These are phyloP conservation scores for Neria commutata DNA, from an alignment of 2,888 invertebrate genomes.

Conservation along the genomic window DNA sequence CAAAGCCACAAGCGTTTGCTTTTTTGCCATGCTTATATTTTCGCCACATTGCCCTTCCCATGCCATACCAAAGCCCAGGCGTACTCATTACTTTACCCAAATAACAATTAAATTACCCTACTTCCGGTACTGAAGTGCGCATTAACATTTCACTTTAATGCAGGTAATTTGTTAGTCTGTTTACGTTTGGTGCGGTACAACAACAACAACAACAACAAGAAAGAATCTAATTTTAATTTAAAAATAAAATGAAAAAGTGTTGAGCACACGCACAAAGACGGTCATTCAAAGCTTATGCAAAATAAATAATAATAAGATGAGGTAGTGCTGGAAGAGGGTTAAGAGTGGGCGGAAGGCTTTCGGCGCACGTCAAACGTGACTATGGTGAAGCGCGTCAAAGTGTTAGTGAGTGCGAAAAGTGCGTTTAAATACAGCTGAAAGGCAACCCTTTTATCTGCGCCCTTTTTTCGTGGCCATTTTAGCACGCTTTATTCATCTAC, in stretches of 20 bases:
- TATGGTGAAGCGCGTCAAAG: background rate
- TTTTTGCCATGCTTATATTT: no score
- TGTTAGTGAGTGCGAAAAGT: slow-evolving; percentile 1
- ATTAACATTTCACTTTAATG: slow-evolving; percentile 41
- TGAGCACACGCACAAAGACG: background rate
- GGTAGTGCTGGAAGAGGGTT: no score
- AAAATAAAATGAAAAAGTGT: background rate
- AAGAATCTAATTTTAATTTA: background rate
- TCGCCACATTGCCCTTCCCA: no score
- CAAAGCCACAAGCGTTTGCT: no score
- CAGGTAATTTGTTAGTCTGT: slow-evolving; percentile 53
- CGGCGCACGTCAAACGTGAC: background rate
- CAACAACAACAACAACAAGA: no score
- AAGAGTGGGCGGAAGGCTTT: no score
- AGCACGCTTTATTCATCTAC: no score
- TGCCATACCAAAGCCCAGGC: no score
- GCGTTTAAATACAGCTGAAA: slow-evolving; percentile 9
- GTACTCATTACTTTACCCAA: no score
- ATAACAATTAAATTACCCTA: slow-evolving; percentile 5
- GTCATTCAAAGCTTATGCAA: background rate
- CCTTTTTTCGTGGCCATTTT: background rate
- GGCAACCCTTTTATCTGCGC: background rate
- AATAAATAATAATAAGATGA: no score
- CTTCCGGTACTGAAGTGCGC: background rate
- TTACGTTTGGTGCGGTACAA: no score